Evolutionary conservation across 2,113 vertebrate species (phyloP), one percentile per base, ranked within the genome.

Genomic region (Aspidoscelis tigris): DNA sequence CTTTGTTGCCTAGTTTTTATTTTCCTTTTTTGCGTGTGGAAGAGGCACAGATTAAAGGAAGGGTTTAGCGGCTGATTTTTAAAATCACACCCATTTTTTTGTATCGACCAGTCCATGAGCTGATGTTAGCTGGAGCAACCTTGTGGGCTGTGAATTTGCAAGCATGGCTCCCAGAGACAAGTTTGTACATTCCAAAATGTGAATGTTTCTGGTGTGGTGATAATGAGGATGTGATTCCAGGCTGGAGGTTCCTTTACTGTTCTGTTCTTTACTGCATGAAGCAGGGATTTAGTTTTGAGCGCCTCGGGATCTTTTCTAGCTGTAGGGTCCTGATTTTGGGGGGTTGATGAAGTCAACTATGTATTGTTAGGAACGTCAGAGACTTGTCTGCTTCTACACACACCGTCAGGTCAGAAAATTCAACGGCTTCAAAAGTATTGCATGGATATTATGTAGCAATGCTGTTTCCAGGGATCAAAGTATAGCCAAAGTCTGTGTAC

Each of bases 61-160:
- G 24, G 33, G 4, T 39, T 5, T 14, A 55, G 24, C 68, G 20
- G 7, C 14, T 43, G 6, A 53, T 68, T 80, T 74, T 47, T 26
- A 26, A 26, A 26, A 21, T 24, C 44, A 47, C 50, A 43, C 26
- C 18, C 58, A 75, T 64, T 44, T 77, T 77, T 77, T 71, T n/a
- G 73, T 39, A 33, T 70, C 22, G 78, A 20, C 7, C 16, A 65
- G 47, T 47, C 50, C 26, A 70, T 55, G 47, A 41, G n/a, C 47
- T n/a, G 12, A 33, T 21, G 26, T 3, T 53, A 50, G 22, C 58
- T 20, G 47, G 2, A 69, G 24, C n/a, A 43, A 14, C 21, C 75
- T 64, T 61, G 18, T 24, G 80, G 87, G 87, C 86, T n/a, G 12
- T 84, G 80, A 81, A 76, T 76, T 76, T 80, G 76, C 74, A 82